phyloP scores from a whole-genome alignment of 2,797 vertebrate genomes.

The Falco peregrinus region DNA sequence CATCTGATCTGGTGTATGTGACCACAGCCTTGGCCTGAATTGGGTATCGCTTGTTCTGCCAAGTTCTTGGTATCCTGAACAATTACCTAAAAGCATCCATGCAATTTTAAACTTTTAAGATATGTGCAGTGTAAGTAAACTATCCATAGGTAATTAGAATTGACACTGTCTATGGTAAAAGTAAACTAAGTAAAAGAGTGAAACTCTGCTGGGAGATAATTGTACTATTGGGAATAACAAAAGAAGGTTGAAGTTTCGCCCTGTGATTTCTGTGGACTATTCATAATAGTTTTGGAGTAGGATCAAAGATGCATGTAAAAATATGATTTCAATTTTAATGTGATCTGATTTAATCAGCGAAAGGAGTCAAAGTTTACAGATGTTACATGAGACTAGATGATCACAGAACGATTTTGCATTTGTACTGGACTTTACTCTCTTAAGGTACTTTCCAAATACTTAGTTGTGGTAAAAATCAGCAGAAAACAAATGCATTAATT shows the following conservation, averaged over 20 bases:
- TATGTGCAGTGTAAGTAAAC: not conserved
- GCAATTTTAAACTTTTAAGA: not conserved
- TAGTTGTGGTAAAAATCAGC: not conserved
- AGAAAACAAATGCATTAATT: not conserved
- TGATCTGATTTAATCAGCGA: not conserved
- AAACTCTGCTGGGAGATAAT: not conserved
- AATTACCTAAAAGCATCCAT: not conserved
- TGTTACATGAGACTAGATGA: not conserved
- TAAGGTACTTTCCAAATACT: not conserved
- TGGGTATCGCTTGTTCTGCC: fast-evolving
- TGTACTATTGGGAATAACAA: not conserved
- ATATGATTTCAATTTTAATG: not conserved
- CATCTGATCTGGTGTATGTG: not conserved
- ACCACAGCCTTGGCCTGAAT: not conserved
- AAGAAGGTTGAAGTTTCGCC: not conserved
- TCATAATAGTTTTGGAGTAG: not conserved
- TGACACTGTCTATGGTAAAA: not conserved
- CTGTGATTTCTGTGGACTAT: not conserved
- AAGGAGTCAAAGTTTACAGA: not conserved
- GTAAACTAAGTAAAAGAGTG: not conserved
- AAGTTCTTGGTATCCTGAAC: not conserved
- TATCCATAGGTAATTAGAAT: not conserved
- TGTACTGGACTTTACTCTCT: not conserved
- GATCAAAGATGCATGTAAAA: not conserved
- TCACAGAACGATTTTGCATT: not conserved